Percentiles rank a stretch among this genome's conserved stretches.
These are phyloP conservation scores for Onychorhynchus coronatus DNA, from an alignment of 2,113 vertebrate genomes.

Conservation along the genomic window DNA sequence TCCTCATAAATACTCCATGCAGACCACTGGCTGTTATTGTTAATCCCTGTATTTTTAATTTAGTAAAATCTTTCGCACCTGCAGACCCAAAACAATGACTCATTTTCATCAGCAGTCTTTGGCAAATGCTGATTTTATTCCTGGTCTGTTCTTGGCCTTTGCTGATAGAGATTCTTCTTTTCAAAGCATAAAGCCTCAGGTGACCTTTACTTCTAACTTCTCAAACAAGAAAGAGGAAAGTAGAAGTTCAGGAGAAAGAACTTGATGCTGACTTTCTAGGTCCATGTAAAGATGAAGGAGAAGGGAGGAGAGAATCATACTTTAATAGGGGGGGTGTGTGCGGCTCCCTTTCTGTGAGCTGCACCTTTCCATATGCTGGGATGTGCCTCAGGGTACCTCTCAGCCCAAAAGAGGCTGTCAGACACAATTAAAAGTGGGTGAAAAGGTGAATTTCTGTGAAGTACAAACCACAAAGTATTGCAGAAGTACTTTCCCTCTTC, in stretches of 20 bases:
- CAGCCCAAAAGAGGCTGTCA: neutral
- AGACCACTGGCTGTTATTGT: neutral
- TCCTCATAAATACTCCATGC: neutral
- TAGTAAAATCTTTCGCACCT: neutral
- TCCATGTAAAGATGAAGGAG: neutral
- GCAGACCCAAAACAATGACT: neutral
- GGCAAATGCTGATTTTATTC: neutral
- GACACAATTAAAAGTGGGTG: neutral
- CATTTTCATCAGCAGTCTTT: neutral
- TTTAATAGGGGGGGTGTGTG: neutral
- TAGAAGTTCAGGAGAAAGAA: neutral
- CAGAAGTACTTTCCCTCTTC: neutral
- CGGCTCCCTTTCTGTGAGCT: neutral
- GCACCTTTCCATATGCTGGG: neutral
- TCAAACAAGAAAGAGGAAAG: neutral
- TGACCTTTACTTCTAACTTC: neutral
- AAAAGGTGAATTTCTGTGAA: neutral
- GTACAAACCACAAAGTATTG: neutral
- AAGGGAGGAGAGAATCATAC: neutral
- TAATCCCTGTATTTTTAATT: conserved; percentile 37
- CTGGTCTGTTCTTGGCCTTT: neutral
- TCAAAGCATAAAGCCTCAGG: neutral
- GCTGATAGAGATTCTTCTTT: neutral
- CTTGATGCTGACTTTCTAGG: neutral
- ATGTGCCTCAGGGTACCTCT: neutral